Conservation (phyloP, 2,888 invertebrate genomes). For the Teleiodes luculella region DNA sequence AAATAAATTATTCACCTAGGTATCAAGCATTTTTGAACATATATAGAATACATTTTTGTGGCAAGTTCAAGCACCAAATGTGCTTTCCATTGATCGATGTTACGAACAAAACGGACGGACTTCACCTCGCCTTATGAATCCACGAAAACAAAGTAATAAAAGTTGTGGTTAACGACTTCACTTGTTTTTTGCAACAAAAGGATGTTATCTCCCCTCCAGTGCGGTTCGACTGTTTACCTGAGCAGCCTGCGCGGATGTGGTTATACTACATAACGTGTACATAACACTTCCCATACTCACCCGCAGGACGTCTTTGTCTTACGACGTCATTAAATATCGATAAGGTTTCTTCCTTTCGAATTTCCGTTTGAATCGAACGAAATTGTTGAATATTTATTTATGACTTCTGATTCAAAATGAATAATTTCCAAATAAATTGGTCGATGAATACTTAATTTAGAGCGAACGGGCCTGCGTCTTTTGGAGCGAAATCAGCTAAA, state of each 20-base stretch:
- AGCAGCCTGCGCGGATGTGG: neutral
- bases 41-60: too few relatives aligned
- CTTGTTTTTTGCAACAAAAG: constrained; percentile 12
- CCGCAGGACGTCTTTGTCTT: too few relatives aligned
- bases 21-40: too few relatives aligned
- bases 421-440: constrained; percentile 10
- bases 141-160: neutral
- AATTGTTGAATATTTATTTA: constrained; percentile 4
- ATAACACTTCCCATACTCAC: neutral
- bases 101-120: too few relatives aligned
- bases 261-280: neutral
- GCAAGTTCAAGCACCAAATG: too few relatives aligned
- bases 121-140: neutral
- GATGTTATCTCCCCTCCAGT: constrained; percentile 2
- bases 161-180: constrained; percentile 13
- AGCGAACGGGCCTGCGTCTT: constrained; percentile 3
- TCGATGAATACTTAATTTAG: constrained; percentile 9
- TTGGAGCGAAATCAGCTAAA: constrained; percentile 11
- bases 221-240: neutral
- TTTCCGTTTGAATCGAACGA: constrained; percentile 1
- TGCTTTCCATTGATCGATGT: too few relatives aligned
- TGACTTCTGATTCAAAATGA: constrained; percentile 7
- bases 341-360: neutral
- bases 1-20: too few relatives aligned
- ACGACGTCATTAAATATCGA: neutral